A percentile compares a stretch with the other conserved stretches of the same genome.
These are phyloP conservation scores for Margarornis squamiger DNA, from an alignment of 2,797 vertebrate genomes.

Conservation along the genomic window DNA sequence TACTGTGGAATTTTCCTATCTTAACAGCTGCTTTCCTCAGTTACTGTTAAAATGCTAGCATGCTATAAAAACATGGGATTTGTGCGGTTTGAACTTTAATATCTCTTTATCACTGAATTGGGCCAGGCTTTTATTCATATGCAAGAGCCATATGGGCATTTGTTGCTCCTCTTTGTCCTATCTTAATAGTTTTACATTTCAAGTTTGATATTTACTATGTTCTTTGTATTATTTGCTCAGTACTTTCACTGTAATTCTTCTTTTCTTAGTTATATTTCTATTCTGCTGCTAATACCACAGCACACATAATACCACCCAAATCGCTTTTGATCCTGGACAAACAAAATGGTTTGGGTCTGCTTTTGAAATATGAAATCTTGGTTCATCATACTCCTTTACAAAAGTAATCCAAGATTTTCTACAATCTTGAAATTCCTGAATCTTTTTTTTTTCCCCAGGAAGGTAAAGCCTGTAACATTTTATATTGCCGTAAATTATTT, in stretches of 20 bases:
- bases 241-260: background rate
- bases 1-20: background rate
- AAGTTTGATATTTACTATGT: constrained; percentile 7
- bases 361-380: background rate
- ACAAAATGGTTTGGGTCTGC: background rate
- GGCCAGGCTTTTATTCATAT: background rate
- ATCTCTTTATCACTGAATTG: background rate
- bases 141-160: background rate
- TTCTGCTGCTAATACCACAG: background rate
- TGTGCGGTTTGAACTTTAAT: background rate
- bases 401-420: background rate
- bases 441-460: background rate
- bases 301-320: background rate
- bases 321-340: background rate
- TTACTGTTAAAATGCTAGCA: background rate
- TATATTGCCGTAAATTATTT: background rate
- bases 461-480: background rate
- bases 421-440: background rate
- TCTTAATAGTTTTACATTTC: background rate
- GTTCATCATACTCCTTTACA: background rate
- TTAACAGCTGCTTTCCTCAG: background rate
- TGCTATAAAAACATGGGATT: background rate
- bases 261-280: background rate
- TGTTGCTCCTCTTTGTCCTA: background rate
- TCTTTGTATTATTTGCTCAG: constrained; percentile 23